Base-by-base conservation (phyloP, 2,113 vertebrate species). In the Trochalopteron elliotii region DNA sequence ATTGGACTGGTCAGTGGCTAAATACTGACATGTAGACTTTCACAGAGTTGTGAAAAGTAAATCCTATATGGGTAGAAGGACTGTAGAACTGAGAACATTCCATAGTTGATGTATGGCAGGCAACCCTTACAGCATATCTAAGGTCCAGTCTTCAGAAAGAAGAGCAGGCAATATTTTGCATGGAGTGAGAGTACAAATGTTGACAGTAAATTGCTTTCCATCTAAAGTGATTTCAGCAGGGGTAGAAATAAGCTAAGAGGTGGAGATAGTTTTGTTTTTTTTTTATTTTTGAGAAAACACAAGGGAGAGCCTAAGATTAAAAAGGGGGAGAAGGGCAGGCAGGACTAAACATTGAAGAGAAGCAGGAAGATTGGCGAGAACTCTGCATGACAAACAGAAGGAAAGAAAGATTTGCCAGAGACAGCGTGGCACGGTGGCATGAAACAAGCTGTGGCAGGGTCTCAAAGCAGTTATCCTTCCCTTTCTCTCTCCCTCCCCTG, bases 381-480 rank as follows among this genome's bases (percentile, higher is more conserved):
- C 64, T 83, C 70, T 23, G 28, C 40, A 42, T 39, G 25, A 40
- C 22, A 50, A 53, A 31, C 12, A 23, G n/a, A 81, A 56, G 22
- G 57, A 64, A 85, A 79, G 49, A 71, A 78, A 64, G 49, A 40
- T 40, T 61, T 61, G n/a, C n/a, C 8, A 3, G 56, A 68, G 22
- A 37, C 15, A 27, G 27, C 0, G 0, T 72, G 50, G 37, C 40
- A 13, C 0, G 2, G 28, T 79, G 63, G 57, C 28, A 50, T 88
- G 75, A 49, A 88, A 57, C 35, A 60, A 78, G 35, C 72, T 63
- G 31, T 57, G 45, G 31, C 25, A 90, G n/a, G 13, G 31, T 39
- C 15, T 86, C 7, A 31, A 13, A 72, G 63, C n/a, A 88, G 15
- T 61, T 90, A 28, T 28, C 28, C 7, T 65, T 52, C 25, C 40